These are phyloP conservation scores for Cherax destructor DNA, from an alignment of 1,140 invertebrate genomes.

Conservation along the genomic window DNA sequence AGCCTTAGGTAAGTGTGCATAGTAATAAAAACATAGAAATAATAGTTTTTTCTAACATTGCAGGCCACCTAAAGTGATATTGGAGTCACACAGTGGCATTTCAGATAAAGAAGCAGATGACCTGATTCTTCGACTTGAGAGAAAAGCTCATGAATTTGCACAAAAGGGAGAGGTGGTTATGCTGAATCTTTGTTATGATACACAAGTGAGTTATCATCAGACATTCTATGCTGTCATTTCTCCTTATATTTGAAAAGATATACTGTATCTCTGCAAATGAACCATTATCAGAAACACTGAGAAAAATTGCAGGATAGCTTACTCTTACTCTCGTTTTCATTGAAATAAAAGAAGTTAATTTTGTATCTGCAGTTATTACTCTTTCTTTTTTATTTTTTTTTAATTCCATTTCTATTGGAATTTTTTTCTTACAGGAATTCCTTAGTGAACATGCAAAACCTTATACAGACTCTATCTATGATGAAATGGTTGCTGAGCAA, in stretches of 20 bases:
- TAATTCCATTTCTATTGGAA: too few species aligned
- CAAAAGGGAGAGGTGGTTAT: constrained; percentile 42
- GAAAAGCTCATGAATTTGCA: constrained; percentile 35
- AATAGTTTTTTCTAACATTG: not conserved
- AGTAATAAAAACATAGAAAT: too few species aligned
- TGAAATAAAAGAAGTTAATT: too few species aligned
- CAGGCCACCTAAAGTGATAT: constrained; percentile 25
- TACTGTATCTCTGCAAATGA: too few species aligned
- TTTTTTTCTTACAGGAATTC: constrained; percentile 27
- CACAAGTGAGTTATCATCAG: constrained; percentile 19
- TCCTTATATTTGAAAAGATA: too few species aligned
- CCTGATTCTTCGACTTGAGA: constrained; percentile 8
- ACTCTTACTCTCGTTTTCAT: too few species aligned
- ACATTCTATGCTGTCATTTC: not conserved
- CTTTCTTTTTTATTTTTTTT: too few species aligned
- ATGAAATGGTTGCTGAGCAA: constrained; percentile 53
- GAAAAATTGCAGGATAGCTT: too few species aligned
- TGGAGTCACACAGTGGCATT: constrained; percentile 39
- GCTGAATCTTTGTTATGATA: constrained; percentile 49
- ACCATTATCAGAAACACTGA: too few species aligned
- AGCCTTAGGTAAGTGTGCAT: too few species aligned
- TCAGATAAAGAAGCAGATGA: constrained; percentile 38
- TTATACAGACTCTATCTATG: constrained; percentile 54
- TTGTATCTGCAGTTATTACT: too few species aligned
- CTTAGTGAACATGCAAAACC: constrained; percentile 62